Percentiles rank a stretch among this genome's conserved stretches.
Evolutionary conservation across 2,113 vertebrate species (phyloP).

Genomic region (Pterocles burchelli): DNA sequence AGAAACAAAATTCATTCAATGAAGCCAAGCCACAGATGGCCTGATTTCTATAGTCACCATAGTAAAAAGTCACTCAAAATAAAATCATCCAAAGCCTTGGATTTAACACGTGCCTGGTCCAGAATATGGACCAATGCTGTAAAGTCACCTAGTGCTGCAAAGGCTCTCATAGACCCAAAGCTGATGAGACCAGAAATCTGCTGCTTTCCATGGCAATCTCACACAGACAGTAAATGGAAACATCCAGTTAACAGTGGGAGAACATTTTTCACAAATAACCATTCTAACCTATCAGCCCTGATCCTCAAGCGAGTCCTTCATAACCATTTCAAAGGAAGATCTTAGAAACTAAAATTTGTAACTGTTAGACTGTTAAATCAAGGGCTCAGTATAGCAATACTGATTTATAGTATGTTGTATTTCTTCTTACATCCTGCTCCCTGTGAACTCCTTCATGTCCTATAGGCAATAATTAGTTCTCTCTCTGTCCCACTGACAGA

Average conservation of each 20-base stretch:
- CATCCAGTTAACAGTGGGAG: not conserved
- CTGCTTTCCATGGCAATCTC: not conserved
- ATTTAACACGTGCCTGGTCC: not conserved
- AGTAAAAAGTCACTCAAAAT: not conserved
- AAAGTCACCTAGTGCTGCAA: not conserved
- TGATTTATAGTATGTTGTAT: conserved; percentile 1
- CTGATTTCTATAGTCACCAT: not conserved
- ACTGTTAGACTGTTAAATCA: not conserved
- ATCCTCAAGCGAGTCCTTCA: conserved; percentile 16
- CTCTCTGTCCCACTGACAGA: not conserved
- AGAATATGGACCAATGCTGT: not conserved
- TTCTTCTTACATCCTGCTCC: not conserved
- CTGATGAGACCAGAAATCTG: not conserved
- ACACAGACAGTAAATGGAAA: not conserved
- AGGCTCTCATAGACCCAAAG: not conserved
- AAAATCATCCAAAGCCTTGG: not conserved
- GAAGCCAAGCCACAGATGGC: not conserved
- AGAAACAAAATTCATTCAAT: not conserved
- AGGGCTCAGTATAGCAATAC: not conserved
- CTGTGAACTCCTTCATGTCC: not conserved
- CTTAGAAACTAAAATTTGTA: conserved; percentile 1
- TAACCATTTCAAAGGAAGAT: not conserved
- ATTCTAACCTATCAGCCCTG: not conserved
- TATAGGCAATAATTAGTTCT: not conserved
- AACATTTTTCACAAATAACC: conserved; percentile 19